Evolutionary conservation across 2,888 invertebrate genomes (phyloP), one percentile per base, ranked within the genome.

Genomic region (Molorchus minor): DNA sequence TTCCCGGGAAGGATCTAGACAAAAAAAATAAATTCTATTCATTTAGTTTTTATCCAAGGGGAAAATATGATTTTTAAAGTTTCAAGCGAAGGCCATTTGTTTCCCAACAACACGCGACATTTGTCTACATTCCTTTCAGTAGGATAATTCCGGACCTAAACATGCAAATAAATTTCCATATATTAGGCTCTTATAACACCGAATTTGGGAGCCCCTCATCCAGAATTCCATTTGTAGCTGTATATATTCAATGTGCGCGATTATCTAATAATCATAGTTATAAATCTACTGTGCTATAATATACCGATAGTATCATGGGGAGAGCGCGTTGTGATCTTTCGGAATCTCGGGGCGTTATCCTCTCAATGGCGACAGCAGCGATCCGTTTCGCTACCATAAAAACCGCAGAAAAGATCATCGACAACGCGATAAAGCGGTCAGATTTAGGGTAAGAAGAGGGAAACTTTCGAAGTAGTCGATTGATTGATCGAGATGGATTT

Each of bases 301-400:
- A 49, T 17, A 49, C 25, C 21, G 38, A 49, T 49, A 8, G 25
- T 35, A 16, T 44, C 46, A 20, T 25, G 36, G 29, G n/a, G n/a
- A n/a, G n/a, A n/a, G 29, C 19, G 30, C 25, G 35, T 29, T 16
- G 53, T 29, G 36, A 41, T 51, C 30, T 56, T 12, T 8, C 19
- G 12, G 52, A 47, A 52, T 49, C 53, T 53, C 35, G 47, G 36
- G 25, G 36, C 30, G 56, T 56, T 62, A 49, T 56, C 53, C 53
- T 35, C 56, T 41, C 52, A 58, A 43, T 43, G 53, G 56, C 44
- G 59, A 56, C 53, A 30, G 43, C 40, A 46, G 30, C 36, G 58
- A 58, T 62, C 62, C 53, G 56, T 57, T 59, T 54, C 51, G 30
- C 49, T 17, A 29, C 43, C 47, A 58, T 58, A 58, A 62, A 58